A percentile compares a stretch with the other conserved stretches of the same genome.
Conservation (phyloP, 2,797 vertebrate species). For the Lophotriccus pileatus region DNA sequence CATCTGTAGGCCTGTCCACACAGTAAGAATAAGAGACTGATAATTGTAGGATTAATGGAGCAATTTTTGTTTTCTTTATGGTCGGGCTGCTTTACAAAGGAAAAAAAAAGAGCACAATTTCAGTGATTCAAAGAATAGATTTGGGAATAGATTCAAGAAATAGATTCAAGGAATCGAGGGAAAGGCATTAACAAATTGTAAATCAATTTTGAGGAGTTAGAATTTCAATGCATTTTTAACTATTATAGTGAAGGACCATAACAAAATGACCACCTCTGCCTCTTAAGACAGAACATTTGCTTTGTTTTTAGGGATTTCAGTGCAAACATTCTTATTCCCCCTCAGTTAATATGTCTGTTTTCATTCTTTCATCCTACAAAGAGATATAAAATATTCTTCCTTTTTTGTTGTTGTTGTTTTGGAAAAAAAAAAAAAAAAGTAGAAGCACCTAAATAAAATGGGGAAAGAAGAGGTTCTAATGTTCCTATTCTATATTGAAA, state of each 20-base stretch:
- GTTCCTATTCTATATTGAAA: neutral
- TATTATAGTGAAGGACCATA: neutral
- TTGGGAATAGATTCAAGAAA: neutral
- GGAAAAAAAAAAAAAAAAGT: neutral
- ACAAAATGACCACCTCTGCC: neutral
- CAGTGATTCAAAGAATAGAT: neutral
- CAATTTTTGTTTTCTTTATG: neutral
- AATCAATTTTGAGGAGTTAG: neutral
- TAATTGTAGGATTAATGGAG: slow-evolving; percentile 1
- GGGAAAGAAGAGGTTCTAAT: neutral
- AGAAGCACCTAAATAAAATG: neutral
- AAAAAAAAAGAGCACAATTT: neutral
- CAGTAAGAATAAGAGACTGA: neutral
- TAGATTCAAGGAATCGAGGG: neutral
- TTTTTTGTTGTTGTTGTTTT: neutral
- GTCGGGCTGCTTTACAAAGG: neutral
- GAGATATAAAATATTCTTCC: neutral
- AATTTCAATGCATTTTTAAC: neutral
- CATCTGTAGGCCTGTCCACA: neutral
- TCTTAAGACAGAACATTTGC: neutral
- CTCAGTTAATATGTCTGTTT: neutral
- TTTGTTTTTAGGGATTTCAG: neutral
- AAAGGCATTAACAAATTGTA: neutral
- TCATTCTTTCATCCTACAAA: neutral
- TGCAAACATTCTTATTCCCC: neutral